phyloP scores from a whole-genome alignment of 2,797 vertebrate species.

The Typhlichthys eigenmanni region DNA sequence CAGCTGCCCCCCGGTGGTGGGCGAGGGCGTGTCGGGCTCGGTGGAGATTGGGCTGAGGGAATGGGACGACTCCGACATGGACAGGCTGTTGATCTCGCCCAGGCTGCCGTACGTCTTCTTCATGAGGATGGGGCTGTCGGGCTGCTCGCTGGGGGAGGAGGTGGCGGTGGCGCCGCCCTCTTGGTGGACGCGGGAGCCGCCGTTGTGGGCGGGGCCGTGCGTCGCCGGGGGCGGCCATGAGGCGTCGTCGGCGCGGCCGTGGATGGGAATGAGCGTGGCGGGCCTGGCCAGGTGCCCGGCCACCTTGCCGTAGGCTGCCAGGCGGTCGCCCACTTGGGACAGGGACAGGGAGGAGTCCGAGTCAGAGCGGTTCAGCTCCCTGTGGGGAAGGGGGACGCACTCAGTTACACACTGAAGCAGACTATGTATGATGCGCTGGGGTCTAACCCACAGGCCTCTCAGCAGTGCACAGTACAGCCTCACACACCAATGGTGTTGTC shows the following conservation, averaged over 20 bases:
- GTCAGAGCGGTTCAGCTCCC: slow-evolving; percentile 93
- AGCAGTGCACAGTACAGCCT: too few species aligned
- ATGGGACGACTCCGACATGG: slow-evolving; percentile 87
- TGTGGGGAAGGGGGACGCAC: slow-evolving; percentile 54
- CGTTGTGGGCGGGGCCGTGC: slow-evolving; percentile 77
- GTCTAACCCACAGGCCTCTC: slow-evolving; percentile 9
- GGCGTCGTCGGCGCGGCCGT: slow-evolving; percentile 74
- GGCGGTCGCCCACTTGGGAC: slow-evolving; percentile 86
- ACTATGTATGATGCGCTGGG: not conserved
- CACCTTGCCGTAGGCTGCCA: slow-evolving; percentile 75
- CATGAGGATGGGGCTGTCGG: slow-evolving; percentile 85
- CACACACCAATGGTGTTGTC: too few species aligned
- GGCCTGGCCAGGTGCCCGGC: slow-evolving; percentile 78
- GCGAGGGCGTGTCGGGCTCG: slow-evolving; percentile 91
- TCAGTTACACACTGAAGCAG: too few species aligned
- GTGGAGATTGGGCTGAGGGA: slow-evolving; percentile 94
- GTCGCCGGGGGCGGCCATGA: slow-evolving; percentile 62
- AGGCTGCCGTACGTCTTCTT: slow-evolving; percentile 85
- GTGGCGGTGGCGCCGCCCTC: slow-evolving; percentile 54
- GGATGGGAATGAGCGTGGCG: slow-evolving; percentile 74
- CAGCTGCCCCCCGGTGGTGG: slow-evolving; percentile 78
- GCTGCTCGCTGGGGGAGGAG: slow-evolving; percentile 58
- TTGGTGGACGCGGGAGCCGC: slow-evolving; percentile 75
- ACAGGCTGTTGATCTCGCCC: slow-evolving; percentile 84
- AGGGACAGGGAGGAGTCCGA: slow-evolving; percentile 88